Base-by-base conservation (phyloP, 2,113 vertebrate species). In the Microtus pennsylvanicus region DNA sequence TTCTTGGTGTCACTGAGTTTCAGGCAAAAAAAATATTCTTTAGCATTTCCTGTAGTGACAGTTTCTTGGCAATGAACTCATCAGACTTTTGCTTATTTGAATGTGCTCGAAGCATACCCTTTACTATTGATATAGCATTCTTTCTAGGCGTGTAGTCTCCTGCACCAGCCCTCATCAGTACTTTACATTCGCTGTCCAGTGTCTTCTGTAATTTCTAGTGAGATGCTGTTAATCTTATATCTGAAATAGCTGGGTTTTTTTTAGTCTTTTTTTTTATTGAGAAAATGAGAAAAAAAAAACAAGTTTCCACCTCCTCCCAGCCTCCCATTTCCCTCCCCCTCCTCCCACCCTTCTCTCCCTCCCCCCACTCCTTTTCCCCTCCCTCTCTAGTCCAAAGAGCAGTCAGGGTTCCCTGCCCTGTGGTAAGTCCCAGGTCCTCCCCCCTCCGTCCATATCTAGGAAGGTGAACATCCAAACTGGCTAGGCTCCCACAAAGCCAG, bases 161-260 rank as follows among this genome's bases (percentile, higher is more conserved):
- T 42, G 12, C 35, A 28, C 26, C 24, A 42, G 13, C 4, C 22
- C 21, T 7, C 24, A n/a, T 69, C 16, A 24, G 47, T 26, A 77
- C 45, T 95, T 87, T 65, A 26, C 87, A 38, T 80, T 91, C n/a
- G 7, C n/a, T 58, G 10, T 74, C 67, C 35, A 30, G 76, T 17
- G n/a, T 16, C 5, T 90, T 58, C 52, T 89, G n/a, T 65, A 65
- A 69, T 83, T 88, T 88, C 30, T 88, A 5, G 21, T 58, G 67
- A 94, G 75, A 87, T 24, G 1, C 2, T 93, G 22, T 26, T 87
- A 42, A 72, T 61, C 42, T 42, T 90, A 35, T 63, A 33, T 89
- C 17, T 90, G n/a, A 92, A 92, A 55, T 5, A n/a, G 47, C 5
- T 96, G 47, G n/a, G n/a, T n/a, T n/a, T n/a, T n/a, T n/a, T n/a